Evolutionary conservation across 2,113 vertebrate species (phyloP), one percentile per base, ranked within the genome.

Genomic region (Epinephelus fuscoguttatus): DNA sequence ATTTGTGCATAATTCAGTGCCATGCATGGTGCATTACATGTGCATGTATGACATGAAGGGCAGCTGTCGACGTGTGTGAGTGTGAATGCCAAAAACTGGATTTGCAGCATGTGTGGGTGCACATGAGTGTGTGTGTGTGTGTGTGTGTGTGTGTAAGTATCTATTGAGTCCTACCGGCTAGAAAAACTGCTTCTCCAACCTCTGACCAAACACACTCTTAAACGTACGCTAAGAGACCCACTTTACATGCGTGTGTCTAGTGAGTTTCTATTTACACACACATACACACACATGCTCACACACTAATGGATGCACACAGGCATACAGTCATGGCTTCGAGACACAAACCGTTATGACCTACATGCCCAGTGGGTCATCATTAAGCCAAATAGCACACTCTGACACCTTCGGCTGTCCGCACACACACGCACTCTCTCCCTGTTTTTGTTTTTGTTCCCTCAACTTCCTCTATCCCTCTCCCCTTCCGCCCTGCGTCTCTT

Each of bases 141-240:
- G 82, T 70, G 67, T 62, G 78, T 77, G 83, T 79, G 85, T 76
- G 75, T 37, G 25, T 80, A 84, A 82, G 76, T 86, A 77, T 87
- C 70, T 82, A 70, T 79, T 30, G 53, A 74, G 80, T 89, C 81
- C 70, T 47, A 74, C 47, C 0, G 1, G 69, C 79, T 88, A 87
- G 27, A 89, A 91, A 89, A 91, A 88, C 88, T 88, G 91, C 88
- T 91, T 90, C 92, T 91, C 82, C 91, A 92, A 93, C 92, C 90
- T 87, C 85, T 92, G 91, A 91, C 91, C 84, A 80, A 82, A 84
- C 82, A 59, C 78, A 81, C 89, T 84, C 89, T 86, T 75, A 75
- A 81, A 72, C 73, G 21, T 57, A 78, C 40, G 70, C 57, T 70
- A 33, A 82, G 70, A 88, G 88, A 81, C 73, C 82, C 86, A 80